phyloP scores from a whole-genome alignment of 2,888 invertebrate species.

The Drosophila colorata region DNA sequence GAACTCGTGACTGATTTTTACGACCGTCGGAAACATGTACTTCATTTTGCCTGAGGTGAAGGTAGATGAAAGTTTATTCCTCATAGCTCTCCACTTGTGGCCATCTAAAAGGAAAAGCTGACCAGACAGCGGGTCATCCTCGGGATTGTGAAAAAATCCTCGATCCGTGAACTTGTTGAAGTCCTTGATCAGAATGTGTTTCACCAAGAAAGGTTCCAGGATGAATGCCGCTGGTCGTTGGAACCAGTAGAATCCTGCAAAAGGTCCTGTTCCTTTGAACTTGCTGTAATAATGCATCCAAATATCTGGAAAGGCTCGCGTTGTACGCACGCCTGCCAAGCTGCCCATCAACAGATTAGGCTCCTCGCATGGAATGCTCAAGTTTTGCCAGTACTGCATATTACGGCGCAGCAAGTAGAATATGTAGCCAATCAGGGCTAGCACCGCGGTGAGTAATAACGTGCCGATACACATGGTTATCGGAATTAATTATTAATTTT shows the following conservation, averaged over 20 bases:
- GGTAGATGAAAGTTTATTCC: slow-evolving; percentile 85
- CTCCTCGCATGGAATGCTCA: slow-evolving; percentile 62
- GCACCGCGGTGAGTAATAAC: slow-evolving; percentile 35
- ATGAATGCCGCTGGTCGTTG: slow-evolving; percentile 65
- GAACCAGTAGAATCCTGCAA: slow-evolving; percentile 80
- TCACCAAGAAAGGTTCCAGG: slow-evolving; percentile 61
- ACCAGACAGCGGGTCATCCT: slow-evolving; percentile 83
- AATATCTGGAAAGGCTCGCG: slow-evolving; percentile 46
- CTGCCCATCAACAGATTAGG: slow-evolving; percentile 65
- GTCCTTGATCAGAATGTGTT: slow-evolving; percentile 79
- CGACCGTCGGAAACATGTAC: slow-evolving; percentile 84
- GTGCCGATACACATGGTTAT: slow-evolving; percentile 44
- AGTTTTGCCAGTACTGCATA: slow-evolving; percentile 50
- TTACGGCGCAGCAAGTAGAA: slow-evolving; percentile 35
- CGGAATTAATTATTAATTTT: too few relatives aligned
- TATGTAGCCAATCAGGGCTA: slow-evolving; percentile 54
- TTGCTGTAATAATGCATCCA: slow-evolving; percentile 57
- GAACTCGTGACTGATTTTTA: slow-evolving; percentile 63
- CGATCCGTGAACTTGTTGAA: slow-evolving; percentile 84
- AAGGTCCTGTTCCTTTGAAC: slow-evolving; percentile 59
- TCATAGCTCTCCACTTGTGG: slow-evolving; percentile 84
- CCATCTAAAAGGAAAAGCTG: slow-evolving; percentile 84
- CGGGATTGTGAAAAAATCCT: slow-evolving; percentile 79
- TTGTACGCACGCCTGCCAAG: slow-evolving; percentile 43
- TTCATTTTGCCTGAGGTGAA: slow-evolving; percentile 86